phyloP scores from a whole-genome alignment of 2,113 vertebrate species.

The human (Homo sapiens) region GRCh38 chr7:123985001-123985500 shows the following conservation, averaged over 20 bases:
- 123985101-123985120: background rate
- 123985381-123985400: too few species aligned
- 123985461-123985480: too few species aligned
- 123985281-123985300: background rate
- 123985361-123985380: too few species aligned
- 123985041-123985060: background rate
- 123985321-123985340: too few species aligned
- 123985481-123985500: too few species aligned
- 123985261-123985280: background rate
- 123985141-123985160: background rate
- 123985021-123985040: background rate
- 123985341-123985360: too few species aligned
- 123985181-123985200: background rate
- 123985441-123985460: too few species aligned
- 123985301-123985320: too few species aligned
- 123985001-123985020: background rate
- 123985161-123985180: background rate
- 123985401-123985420: too few species aligned
- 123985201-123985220: background rate
- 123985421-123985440: too few species aligned
- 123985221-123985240: background rate
- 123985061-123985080: background rate
- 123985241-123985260: background rate
- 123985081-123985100: background rate
- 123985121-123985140: background rate